Conservation (phyloP, 2,113 vertebrate species). For the Gallinago media region DNA sequence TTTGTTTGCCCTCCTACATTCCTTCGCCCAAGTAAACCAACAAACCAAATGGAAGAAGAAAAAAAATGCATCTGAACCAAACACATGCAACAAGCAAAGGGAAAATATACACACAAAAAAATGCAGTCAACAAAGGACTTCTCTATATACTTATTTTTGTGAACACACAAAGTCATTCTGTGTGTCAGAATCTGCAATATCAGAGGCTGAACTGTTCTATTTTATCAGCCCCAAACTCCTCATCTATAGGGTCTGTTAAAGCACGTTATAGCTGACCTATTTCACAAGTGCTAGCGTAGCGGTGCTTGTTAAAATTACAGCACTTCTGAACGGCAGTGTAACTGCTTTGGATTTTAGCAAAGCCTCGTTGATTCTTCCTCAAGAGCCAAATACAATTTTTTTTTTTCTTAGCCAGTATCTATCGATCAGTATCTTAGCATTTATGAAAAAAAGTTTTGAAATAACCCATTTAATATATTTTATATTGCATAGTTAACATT, state of each 20-base stretch:
- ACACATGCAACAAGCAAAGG: neutral
- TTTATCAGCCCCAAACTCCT: neutral
- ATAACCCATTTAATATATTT: neutral
- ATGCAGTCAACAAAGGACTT: neutral
- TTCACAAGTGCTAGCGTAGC: rapidly evolving
- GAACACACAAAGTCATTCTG: neutral
- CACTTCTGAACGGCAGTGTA: neutral
- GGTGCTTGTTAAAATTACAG: neutral
- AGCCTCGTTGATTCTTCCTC: neutral
- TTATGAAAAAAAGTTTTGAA: neutral
- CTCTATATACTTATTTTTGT: neutral
- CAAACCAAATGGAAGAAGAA: neutral
- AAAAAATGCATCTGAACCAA: neutral
- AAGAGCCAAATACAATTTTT: neutral
- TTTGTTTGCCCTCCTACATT: slow-evolving; percentile 38
- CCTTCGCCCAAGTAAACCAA: slow-evolving; percentile 25
- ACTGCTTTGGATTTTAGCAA: neutral
- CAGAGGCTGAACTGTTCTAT: neutral
- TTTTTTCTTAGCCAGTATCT: neutral
- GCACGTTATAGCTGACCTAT: neutral
- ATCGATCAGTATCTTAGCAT: neutral
- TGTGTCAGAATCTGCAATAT: neutral
- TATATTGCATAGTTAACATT: neutral
- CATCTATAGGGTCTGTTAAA: neutral
- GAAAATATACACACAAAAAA: neutral